These are phyloP conservation scores for Adelphocoris suturalis DNA, from an alignment of 2,888 invertebrate genomes.

Conservation along the genomic window DNA sequence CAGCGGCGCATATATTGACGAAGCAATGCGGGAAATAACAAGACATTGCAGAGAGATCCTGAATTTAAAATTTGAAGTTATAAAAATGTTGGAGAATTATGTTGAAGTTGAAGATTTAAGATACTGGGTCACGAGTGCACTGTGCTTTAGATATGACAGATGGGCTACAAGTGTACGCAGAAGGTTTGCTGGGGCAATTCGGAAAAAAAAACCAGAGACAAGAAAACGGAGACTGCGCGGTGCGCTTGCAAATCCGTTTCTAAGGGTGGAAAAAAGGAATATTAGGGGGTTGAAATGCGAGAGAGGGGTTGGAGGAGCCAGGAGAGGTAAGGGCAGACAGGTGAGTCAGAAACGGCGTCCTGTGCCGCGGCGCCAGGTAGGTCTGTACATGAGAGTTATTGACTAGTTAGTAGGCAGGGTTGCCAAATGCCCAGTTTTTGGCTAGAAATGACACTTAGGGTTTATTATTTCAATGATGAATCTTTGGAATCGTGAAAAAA, in stretches of 20 bases:
- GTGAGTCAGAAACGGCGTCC: slow-evolving; percentile 35
- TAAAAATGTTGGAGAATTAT: no score
- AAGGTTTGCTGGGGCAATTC: no score
- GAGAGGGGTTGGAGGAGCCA: neutral
- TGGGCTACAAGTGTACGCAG: no score
- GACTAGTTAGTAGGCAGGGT: neutral
- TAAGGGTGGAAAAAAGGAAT: neutral
- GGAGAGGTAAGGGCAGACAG: neutral
- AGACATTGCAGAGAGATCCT: slow-evolving; percentile 4
- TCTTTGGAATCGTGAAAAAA: no score
- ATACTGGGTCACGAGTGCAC: no score
- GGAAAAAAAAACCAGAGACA: no score
- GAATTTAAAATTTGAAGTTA: no score
- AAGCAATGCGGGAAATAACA: slow-evolving; percentile 55
- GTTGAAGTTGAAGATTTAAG: no score
- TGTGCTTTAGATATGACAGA: no score
- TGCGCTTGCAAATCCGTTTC: neutral
- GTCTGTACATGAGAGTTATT: neutral
- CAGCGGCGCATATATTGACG: slow-evolving; percentile 60
- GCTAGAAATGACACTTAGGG: no score
- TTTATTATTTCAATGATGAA: no score
- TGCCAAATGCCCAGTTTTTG: no score
- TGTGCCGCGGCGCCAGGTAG: neutral
- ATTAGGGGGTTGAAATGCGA: neutral
- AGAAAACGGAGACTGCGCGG: neutral